Conservation (phyloP, 1,140 invertebrate species). For the Cecropterus lyciades region DNA sequence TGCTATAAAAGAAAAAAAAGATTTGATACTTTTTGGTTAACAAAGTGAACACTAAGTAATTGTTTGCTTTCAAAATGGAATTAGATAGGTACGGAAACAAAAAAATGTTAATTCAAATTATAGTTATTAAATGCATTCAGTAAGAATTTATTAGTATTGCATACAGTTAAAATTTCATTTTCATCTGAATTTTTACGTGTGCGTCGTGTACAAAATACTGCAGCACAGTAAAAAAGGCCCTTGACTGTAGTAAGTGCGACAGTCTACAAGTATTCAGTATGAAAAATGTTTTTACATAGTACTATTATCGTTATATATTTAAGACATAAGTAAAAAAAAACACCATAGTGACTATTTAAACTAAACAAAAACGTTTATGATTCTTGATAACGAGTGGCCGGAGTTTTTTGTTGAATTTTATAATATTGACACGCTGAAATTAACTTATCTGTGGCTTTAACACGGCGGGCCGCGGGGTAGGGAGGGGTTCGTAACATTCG, state of each 20-base stretch:
- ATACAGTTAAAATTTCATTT: too few species aligned
- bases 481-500: slow-evolving; percentile 48
- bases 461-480: slow-evolving; percentile 33
- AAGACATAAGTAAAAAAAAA: too few species aligned
- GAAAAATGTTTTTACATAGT: not conserved
- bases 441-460: slow-evolving; percentile 51
- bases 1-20: too few species aligned
- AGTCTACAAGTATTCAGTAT: slow-evolving; percentile 43
- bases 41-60: too few species aligned
- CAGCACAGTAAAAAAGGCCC: slow-evolving; percentile 53
- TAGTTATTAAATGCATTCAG: not conserved
- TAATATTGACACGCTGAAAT: not conserved
- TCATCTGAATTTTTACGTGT: slow-evolving; percentile 1
- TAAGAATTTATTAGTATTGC: too few species aligned
- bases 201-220: not conserved
- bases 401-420: not conserved
- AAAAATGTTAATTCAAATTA: too few species aligned
- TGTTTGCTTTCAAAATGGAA: too few species aligned
- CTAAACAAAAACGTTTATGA: not conserved
- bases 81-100: too few species aligned
- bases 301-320: too few species aligned
- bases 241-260: slow-evolving; percentile 21
- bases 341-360: too few species aligned
- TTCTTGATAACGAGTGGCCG: too few species aligned
- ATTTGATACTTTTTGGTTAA: too few species aligned